These are phyloP conservation scores for Chaetodon auriga DNA, from an alignment of 2,113 vertebrate genomes.

Conservation along the genomic window DNA sequence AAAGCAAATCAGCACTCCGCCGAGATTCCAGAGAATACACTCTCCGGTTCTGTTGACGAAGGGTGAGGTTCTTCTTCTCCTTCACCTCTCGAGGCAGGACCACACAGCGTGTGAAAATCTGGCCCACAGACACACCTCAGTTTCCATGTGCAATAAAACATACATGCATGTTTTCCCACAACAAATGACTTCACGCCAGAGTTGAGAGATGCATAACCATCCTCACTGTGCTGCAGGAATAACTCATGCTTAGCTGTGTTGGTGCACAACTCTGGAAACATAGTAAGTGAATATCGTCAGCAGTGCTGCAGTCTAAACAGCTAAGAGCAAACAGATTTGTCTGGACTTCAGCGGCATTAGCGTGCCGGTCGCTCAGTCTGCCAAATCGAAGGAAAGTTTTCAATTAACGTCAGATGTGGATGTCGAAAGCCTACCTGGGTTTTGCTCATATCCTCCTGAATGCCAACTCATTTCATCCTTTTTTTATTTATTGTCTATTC, in stretches of 20 bases:
- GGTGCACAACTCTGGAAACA: conserved; percentile 22
- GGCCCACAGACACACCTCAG: conserved; percentile 80
- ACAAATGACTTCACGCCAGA: conserved; percentile 61
- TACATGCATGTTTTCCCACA: conserved; percentile 54
- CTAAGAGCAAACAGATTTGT: conserved; percentile 41
- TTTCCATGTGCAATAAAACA: conserved; percentile 63
- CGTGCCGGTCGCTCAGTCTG: conserved; percentile 16
- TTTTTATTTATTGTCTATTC: conserved; percentile 44
- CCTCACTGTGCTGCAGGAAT: conserved; percentile 1
- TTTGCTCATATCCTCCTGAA: neutral
- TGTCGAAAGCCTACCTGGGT: conserved; percentile 40
- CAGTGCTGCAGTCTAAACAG: conserved; percentile 40
- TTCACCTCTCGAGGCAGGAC: conserved; percentile 78
- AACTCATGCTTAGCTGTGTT: conserved; percentile 3
- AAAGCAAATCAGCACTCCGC: conserved; percentile 64
- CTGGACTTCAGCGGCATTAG: conserved; percentile 45
- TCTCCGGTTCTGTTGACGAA: conserved; percentile 83
- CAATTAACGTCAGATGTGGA: conserved; percentile 40
- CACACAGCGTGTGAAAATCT: conserved; percentile 84
- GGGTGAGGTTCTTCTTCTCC: conserved; percentile 84
- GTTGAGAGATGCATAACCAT: conserved; percentile 35
- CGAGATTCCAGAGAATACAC: conserved; percentile 69
- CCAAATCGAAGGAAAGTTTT: conserved; percentile 41
- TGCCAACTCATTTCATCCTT: conserved; percentile 33
- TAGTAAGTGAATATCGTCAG: neutral